Percentiles rank a stretch among this genome's conserved stretches.
Evolutionary conservation across 92 coral and sea anemone genomes (phyloP).

Genomic region (Zoanthus sansibaricus): DNA sequence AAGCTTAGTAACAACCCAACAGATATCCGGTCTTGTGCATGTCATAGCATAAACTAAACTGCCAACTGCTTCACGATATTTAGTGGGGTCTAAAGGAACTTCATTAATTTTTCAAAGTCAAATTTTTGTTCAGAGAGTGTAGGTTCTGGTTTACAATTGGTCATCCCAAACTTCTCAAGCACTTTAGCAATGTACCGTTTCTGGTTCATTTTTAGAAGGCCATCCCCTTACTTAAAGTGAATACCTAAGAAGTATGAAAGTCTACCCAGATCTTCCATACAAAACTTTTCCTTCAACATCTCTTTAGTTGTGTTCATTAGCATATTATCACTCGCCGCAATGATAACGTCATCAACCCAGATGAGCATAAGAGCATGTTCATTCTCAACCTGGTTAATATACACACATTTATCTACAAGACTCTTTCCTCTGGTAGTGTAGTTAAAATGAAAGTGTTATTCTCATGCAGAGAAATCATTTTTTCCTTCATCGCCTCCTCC

Average conservation of each 20-base stretch:
- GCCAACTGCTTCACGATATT: constrained; percentile 38
- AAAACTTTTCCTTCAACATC: constrained; percentile 43
- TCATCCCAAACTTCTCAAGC: constrained; percentile 60
- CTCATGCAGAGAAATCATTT: no score
- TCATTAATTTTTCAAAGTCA: constrained; percentile 2
- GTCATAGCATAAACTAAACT: no score
- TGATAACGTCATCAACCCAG: constrained; percentile 59
- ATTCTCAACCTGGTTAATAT: constrained; percentile 22
- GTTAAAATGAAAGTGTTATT: no score
- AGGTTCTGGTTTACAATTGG: constrained; percentile 52
- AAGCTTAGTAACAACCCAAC: constrained; percentile 34
- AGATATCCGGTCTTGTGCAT: no score
- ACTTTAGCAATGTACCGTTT: constrained; percentile 35
- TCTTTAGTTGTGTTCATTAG: constrained; percentile 32
- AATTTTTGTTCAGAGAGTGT: constrained; percentile 57
- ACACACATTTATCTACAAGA: constrained; percentile 66
- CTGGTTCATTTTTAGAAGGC: constrained; percentile 53
- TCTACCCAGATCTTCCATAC: constrained; percentile 62
- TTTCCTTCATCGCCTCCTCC: constrained; percentile 61
- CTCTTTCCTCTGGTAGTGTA: no score
- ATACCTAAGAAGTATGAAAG: constrained; percentile 59
- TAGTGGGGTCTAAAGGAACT: constrained; percentile 3
- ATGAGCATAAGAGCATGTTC: constrained; percentile 41
- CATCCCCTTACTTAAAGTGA: constrained; percentile 52
- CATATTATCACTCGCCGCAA: constrained; percentile 53